Evolutionary conservation across 2,797 vertebrate species (phyloP), one percentile per base, ranked within the genome.

Genomic region (Galagoides demidoff): DNA sequence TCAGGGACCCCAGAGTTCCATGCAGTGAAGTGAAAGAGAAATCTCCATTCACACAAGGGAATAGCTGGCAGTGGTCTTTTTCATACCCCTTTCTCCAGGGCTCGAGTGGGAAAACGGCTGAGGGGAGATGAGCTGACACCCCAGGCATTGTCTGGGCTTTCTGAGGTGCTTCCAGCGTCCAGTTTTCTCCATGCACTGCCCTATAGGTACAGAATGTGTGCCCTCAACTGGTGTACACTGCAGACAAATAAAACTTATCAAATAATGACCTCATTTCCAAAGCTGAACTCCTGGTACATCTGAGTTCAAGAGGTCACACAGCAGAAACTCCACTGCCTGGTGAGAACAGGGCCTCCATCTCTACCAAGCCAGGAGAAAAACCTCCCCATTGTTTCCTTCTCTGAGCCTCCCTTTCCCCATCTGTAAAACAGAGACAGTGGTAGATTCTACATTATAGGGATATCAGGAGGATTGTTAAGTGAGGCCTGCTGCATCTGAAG

Each of bases 231-330:
- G 9, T 49, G 16, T 55, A 68, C 90, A 89, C 10, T 45, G 39
- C 82, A 94, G 68, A 96, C 66, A 92, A 94, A 92, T 66, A 79
- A 92, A 92, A 88, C 19, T 29, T 17, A 55, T 68, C 89, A 86
- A 89, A 84, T 43, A 85, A 90, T 37, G 43, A 84, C 90, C 79
- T 94, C 76, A 68, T 87, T 95, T 55, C 71, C 61, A 96, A 93
- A 92, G 88, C 82, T 66, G 37, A 74, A 31, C 20, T 37, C 77
- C 27, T 55, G 74, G 29, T 29, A 31, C 0, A 5, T 52, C 66
- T 66, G 85, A 89, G 74, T 73, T 52, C 59, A 82, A 68, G 76
- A 95, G 79, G 73, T 52, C 27, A 11, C 2, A 3, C 1, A 4
- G 39, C 39, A 64, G 31, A 77, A 37, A 29, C 25, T 34, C 37